phyloP scores from a whole-genome alignment of 1,140 invertebrate genomes.

The Copidosoma floridanum region DNA sequence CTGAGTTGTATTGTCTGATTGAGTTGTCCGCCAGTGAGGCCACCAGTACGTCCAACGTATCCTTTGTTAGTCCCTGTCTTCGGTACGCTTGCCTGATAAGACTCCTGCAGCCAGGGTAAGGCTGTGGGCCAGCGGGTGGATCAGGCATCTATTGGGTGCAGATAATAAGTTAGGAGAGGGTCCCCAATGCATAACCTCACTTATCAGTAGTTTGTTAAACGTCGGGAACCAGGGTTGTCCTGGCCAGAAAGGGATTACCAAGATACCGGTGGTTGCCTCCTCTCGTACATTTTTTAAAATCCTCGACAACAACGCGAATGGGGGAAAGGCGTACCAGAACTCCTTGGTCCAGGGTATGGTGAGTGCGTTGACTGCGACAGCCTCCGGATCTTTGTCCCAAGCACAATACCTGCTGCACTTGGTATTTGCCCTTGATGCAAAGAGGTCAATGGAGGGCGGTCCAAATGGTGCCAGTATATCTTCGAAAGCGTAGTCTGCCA shows the following conservation, averaged over 20 bases:
- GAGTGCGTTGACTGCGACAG: constrained; percentile 32
- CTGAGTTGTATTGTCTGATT: constrained; percentile 36
- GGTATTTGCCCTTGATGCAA: constrained; percentile 21
- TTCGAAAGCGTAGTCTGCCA: no score
- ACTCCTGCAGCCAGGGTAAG: no score
- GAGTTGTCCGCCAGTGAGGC: constrained; percentile 36
- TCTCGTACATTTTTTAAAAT: no score
- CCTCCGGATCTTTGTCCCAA: constrained; percentile 28
- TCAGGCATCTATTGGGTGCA: background rate
- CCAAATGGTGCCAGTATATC: constrained; percentile 20
- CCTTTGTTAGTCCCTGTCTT: no score
- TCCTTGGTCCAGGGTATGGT: constrained; percentile 29
- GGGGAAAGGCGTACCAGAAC: constrained; percentile 36
- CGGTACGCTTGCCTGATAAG: constrained; percentile 15
- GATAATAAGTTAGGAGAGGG: no score
- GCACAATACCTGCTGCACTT: no score
- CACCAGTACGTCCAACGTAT: constrained; percentile 32
- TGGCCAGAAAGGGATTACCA: no score
- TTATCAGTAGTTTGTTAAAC: no score
- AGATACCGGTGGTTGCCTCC: no score
- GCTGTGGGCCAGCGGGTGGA: constrained; percentile 7
- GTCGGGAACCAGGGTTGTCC: no score
- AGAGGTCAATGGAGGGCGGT: constrained; percentile 20
- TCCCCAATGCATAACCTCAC: no score
- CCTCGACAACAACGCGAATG: constrained; percentile 25